phyloP scores from a whole-genome alignment of 2,797 vertebrate genomes.

The Xenops minutus region DNA sequence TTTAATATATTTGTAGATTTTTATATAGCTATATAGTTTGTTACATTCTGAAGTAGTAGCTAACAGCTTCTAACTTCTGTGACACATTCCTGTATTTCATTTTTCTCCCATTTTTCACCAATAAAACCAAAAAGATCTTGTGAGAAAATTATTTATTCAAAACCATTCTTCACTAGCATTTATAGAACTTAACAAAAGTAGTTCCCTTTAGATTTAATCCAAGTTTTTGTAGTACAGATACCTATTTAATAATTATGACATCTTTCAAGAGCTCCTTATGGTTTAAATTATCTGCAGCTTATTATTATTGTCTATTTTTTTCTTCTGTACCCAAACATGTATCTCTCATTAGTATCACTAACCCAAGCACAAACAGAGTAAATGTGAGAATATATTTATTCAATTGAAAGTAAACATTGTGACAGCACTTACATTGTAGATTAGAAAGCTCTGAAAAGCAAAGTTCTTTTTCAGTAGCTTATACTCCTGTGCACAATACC shows the following conservation, averaged over 20 bases:
- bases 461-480: background rate
- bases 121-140: background rate
- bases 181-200: background rate
- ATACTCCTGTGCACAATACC: background rate
- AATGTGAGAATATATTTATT: background rate
- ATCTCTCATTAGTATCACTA: background rate
- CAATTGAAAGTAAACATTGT: background rate
- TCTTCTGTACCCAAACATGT: background rate
- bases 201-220: background rate
- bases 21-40: no score
- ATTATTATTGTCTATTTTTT: background rate
- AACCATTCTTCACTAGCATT: background rate
- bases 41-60: no score
- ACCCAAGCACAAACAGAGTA: background rate
- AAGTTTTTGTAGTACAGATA: background rate
- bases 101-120: background rate
- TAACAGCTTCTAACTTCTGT: no score
- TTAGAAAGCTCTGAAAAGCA: background rate
- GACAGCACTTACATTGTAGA: background rate
- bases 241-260: background rate
- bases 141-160: background rate
- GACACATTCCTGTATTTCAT: background rate
- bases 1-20: no score
- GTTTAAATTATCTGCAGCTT: background rate
- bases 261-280: background rate